These are phyloP conservation scores for Brachymystax lenok DNA, from an alignment of 2,797 vertebrate species.

Conservation along the genomic window DNA sequence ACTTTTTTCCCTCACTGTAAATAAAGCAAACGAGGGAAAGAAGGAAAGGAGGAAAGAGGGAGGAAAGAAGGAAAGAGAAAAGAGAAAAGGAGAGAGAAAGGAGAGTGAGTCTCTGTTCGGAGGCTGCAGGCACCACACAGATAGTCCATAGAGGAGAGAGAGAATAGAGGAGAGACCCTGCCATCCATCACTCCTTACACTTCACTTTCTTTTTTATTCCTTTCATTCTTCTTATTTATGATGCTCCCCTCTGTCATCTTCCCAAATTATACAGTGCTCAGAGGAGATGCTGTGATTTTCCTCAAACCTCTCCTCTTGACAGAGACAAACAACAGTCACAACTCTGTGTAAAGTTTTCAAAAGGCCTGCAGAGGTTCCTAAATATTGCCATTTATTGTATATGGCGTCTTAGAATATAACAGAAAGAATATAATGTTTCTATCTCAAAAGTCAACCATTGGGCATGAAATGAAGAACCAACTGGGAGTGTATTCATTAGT, in stretches of 20 bases:
- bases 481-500: too few species aligned
- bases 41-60: constrained; percentile 5
- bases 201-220: constrained; percentile 39
- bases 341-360: too few species aligned
- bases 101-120: constrained; percentile 44
- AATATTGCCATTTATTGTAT: neutral
- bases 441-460: too few species aligned
- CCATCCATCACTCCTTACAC: constrained; percentile 53
- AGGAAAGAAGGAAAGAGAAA: too few species aligned
- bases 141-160: constrained; percentile 33
- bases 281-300: constrained; percentile 34
- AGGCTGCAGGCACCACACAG: constrained; percentile 73
- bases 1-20: constrained; percentile 10
- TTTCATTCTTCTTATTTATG: neutral
- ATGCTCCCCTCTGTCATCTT: constrained; percentile 37
- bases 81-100: neutral
- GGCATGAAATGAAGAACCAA: too few species aligned
- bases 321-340: neutral
- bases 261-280: constrained; percentile 46
- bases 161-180: neutral
- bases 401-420: neutral
- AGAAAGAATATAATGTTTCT: neutral
- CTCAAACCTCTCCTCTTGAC: constrained; percentile 12
- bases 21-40: constrained; percentile 48
- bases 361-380: neutral